A percentile compares a stretch with the other conserved stretches of the same genome.
These are phyloP conservation scores for Drosophila ercepeae DNA, from an alignment of 1,140 invertebrate genomes.

Conservation along the genomic window DNA sequence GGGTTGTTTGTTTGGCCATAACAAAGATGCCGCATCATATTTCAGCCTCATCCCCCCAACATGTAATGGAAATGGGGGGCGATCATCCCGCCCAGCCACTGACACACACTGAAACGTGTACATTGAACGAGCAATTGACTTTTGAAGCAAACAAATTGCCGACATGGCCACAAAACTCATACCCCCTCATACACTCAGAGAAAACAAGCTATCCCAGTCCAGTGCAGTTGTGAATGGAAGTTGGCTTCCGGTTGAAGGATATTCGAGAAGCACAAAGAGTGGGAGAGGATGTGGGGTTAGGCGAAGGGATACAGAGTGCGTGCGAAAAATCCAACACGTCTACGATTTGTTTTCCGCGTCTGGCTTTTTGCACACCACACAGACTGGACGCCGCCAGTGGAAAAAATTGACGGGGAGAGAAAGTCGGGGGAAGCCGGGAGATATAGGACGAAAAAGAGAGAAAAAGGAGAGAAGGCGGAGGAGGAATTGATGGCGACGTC, in stretches of 20 bases:
- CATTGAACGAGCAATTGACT: constrained; percentile 50
- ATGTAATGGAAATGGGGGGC: neutral
- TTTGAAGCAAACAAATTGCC: constrained; percentile 75
- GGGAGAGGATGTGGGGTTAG: neutral
- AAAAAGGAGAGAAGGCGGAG: constrained; percentile 8
- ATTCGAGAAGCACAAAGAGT: constrained; percentile 44
- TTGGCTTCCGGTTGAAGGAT: constrained; percentile 79
- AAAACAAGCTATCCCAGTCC: neutral
- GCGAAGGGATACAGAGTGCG: constrained; percentile 47
- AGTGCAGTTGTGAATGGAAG: constrained; percentile 66
- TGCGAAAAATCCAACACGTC: constrained; percentile 79
- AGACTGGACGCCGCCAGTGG: constrained; percentile 70
- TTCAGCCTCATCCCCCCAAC: constrained; percentile 44
- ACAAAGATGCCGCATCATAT: constrained; percentile 64
- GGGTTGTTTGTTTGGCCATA: constrained; percentile 48
- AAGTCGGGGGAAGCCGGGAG: neutral
- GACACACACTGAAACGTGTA: constrained; percentile 10
- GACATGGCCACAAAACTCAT: constrained; percentile 49
- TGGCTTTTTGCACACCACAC: constrained; percentile 45
- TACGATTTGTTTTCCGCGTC: constrained; percentile 61
- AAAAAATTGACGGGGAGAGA: no score
- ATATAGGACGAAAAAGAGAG: constrained; percentile 16
- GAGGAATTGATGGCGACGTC: constrained; percentile 59
- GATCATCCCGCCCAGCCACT: neutral
- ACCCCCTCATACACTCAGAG: neutral